phyloP scores from a whole-genome alignment of 1,140 invertebrate genomes.

The Pissodes strobi region DNA sequence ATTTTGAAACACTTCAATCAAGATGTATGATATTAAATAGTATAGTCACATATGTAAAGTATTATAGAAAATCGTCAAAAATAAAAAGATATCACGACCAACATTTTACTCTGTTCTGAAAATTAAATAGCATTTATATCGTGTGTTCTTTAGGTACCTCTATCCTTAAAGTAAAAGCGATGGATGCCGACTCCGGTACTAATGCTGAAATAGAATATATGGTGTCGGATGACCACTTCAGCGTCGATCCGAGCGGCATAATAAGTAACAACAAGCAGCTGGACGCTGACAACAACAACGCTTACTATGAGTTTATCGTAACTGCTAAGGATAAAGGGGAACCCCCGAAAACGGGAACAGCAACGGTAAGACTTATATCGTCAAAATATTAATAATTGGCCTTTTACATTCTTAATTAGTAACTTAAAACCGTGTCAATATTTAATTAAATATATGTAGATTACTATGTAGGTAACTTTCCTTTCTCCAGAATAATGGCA shows the following conservation, averaged over 20 bases:
- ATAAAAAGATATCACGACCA: too few relatives aligned
- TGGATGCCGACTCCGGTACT: constrained; percentile 87
- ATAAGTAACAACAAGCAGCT: constrained; percentile 92
- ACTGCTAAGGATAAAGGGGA: constrained; percentile 93
- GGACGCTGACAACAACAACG: constrained; percentile 94
- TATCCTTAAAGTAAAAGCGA: constrained; percentile 90
- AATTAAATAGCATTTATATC: background rate
- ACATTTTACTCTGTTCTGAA: too few relatives aligned
- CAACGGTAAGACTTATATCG: constrained; percentile 63
- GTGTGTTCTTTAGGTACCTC: constrained; percentile 68
- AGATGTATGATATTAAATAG: too few relatives aligned
- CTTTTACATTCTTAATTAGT: too few relatives aligned
- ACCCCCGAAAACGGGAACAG: constrained; percentile 87
- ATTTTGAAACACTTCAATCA: too few relatives aligned
- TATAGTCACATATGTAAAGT: too few relatives aligned
- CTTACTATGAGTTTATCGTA: constrained; percentile 92
- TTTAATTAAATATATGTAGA: too few relatives aligned
- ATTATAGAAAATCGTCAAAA: too few relatives aligned
- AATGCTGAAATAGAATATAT: constrained; percentile 94
- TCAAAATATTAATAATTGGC: too few relatives aligned
- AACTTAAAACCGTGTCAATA: too few relatives aligned
- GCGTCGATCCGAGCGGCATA: constrained; percentile 86
- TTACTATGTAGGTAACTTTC: too few relatives aligned
- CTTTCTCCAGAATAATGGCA: too few relatives aligned
- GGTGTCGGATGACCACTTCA: constrained; percentile 89